phyloP scores from a whole-genome alignment of 2,888 invertebrate species.

The Athripsodes cinereus region DNA sequence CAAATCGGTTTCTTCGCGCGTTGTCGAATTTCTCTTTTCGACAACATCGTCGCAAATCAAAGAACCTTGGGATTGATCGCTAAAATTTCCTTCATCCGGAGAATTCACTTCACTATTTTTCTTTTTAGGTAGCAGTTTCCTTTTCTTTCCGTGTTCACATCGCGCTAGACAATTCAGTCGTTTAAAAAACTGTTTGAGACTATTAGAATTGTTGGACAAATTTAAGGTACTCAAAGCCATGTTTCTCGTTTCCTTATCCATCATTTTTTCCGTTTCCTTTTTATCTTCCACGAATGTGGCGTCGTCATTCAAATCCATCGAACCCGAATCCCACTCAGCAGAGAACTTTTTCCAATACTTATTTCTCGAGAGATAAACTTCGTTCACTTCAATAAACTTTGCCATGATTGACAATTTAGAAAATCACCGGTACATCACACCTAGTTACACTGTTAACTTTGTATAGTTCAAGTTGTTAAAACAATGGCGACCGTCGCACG shows the following conservation, averaged over 20 bases:
- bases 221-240: background rate
- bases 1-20: background rate
- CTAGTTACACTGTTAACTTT: too few species aligned
- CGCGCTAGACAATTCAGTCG: background rate
- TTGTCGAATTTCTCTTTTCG: background rate
- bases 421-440: too few species aligned
- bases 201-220: background rate
- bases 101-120: background rate
- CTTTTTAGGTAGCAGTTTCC: background rate
- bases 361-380: slow-evolving; percentile 1
- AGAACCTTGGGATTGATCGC: too few species aligned
- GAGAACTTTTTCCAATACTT: slow-evolving; percentile 46
- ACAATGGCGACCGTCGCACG: background rate
- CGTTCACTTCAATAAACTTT: too few species aligned
- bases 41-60: too few species aligned
- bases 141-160: background rate
- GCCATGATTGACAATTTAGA: too few species aligned
- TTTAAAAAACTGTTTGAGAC: background rate
- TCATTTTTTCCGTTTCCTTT: background rate
- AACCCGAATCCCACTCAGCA: slow-evolving; percentile 38
- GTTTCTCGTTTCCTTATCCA: background rate
- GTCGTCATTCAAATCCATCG: slow-evolving; percentile 21
- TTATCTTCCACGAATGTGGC: background rate
- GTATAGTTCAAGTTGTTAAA: background rate
- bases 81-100: too few species aligned